Evolutionary conservation across 1,140 invertebrate genomes (phyloP).

Genomic region (Heliconius eleuchia): DNA sequence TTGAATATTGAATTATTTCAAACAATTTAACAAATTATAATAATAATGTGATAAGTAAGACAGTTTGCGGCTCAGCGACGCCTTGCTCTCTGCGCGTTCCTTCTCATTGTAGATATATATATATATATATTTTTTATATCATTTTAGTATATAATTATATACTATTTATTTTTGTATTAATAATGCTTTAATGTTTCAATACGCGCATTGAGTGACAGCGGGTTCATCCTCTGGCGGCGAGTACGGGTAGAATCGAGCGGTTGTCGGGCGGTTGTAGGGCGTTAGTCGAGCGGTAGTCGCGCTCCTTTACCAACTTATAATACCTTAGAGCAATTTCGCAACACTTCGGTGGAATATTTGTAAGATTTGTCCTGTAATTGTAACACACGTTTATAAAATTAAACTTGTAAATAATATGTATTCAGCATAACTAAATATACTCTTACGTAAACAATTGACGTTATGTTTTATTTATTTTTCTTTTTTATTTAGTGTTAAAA

Average conservation of each 20-base stretch:
- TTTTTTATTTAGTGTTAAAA: not conserved
- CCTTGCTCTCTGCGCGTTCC: conserved; percentile 13
- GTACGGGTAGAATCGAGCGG: not conserved
- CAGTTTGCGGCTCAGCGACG: conserved; percentile 6
- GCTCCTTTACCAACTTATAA: not conserved
- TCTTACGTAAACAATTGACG: conserved; percentile 20
- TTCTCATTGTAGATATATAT: not conserved
- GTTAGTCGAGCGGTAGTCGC: not conserved
- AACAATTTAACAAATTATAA: too few relatives aligned
- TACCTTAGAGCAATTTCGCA: conserved; percentile 12
- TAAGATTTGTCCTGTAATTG: conserved; percentile 26
- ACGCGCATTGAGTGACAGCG: conserved; percentile 18
- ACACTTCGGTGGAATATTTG: conserved; percentile 1
- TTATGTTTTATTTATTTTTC: not conserved
- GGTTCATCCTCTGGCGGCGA: not conserved
- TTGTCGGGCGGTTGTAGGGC: not conserved
- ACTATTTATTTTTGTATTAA: not conserved
- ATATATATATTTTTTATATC: not conserved
- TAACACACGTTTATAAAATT: conserved; percentile 20
- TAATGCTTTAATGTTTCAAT: not conserved
- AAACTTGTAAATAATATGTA: conserved; percentile 27
- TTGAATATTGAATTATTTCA: too few relatives aligned
- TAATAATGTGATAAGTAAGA: not conserved
- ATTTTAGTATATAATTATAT: not conserved
- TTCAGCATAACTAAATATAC: conserved; percentile 25